Conservation (phyloP, 2,888 invertebrate species). For the Hylaea fasciaria region DNA sequence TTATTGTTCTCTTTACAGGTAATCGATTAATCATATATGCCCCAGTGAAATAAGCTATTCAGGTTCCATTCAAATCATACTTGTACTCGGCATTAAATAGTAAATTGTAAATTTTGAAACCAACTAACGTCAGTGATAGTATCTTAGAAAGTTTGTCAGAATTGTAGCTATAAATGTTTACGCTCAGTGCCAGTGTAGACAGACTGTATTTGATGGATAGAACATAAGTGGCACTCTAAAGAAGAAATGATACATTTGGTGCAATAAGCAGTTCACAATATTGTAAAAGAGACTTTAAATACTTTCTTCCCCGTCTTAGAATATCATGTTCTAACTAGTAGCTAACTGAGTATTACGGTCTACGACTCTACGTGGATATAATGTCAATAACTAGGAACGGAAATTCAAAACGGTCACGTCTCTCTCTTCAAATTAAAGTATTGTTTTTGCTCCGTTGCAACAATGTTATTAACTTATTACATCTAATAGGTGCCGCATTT, state of each 20-base stretch:
- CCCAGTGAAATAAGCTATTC: constrained; percentile 10
- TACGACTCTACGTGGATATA: background rate
- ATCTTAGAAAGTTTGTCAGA: constrained; percentile 16
- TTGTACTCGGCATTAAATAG: background rate
- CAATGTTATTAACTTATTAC: constrained; percentile 2
- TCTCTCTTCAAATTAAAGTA: background rate
- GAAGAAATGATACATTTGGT: too few species aligned
- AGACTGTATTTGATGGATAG: too few species aligned
- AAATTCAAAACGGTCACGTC: background rate
- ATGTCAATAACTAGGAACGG: background rate
- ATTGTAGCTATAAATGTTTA: background rate
- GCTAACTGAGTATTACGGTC: too few species aligned
- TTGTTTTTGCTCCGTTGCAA: background rate
- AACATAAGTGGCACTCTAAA: too few species aligned
- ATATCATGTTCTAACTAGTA: background rate
- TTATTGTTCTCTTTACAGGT: constrained; percentile 55
- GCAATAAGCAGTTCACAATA: too few species aligned
- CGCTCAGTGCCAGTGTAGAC: too few species aligned
- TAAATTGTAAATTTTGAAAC: constrained; percentile 2
- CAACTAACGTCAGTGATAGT: background rate
- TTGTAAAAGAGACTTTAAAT: too few species aligned
- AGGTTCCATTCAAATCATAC: constrained; percentile 25
- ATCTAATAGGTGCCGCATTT: constrained; percentile 10
- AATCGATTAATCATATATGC: constrained; percentile 30
- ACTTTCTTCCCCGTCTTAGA: too few species aligned